Conservation (phyloP, 2,888 invertebrate genomes). For the Hylaea fasciaria region DNA sequence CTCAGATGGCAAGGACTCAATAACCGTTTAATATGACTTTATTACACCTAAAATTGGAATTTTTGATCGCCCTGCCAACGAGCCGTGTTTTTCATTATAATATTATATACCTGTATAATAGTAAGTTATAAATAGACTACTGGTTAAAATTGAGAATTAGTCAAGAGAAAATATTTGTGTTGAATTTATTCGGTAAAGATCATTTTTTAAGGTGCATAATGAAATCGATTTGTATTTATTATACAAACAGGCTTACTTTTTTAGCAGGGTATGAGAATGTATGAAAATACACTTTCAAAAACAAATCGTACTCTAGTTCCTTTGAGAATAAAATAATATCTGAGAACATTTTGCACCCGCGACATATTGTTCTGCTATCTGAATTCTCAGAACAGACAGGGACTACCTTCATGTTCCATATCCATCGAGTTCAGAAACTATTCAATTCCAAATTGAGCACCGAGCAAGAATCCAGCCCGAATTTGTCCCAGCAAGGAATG, state of each 20-base stretch:
- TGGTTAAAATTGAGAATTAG: slow-evolving; percentile 27
- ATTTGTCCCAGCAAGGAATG: slow-evolving; percentile 54
- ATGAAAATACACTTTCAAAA: too few species aligned
- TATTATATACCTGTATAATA: slow-evolving; percentile 20
- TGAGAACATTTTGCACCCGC: too few species aligned
- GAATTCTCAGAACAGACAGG: too few species aligned
- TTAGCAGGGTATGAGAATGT: too few species aligned
- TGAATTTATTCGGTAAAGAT: slow-evolving; percentile 23
- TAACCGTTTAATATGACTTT: slow-evolving; percentile 28
- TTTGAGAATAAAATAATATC: too few species aligned
- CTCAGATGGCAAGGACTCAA: slow-evolving; percentile 22
- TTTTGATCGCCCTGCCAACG: slow-evolving; percentile 22
- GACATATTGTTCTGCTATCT: too few species aligned
- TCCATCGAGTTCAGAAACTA: background rate
- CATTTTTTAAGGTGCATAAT: slow-evolving; percentile 15
- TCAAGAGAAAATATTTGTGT: slow-evolving; percentile 29
- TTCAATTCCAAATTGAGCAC: slow-evolving; percentile 7
- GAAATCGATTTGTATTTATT: too few species aligned
- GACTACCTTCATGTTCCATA: background rate
- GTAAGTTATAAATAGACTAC: slow-evolving; percentile 8
- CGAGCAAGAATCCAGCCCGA: slow-evolving; percentile 37
- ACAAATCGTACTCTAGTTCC: too few species aligned
- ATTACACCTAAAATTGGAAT: slow-evolving; percentile 30
- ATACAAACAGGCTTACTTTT: too few species aligned
- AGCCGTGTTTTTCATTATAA: slow-evolving; percentile 21